These are phyloP conservation scores for Carassius gibelio DNA, from an alignment of 2,113 vertebrate genomes.

Conservation along the genomic window DNA sequence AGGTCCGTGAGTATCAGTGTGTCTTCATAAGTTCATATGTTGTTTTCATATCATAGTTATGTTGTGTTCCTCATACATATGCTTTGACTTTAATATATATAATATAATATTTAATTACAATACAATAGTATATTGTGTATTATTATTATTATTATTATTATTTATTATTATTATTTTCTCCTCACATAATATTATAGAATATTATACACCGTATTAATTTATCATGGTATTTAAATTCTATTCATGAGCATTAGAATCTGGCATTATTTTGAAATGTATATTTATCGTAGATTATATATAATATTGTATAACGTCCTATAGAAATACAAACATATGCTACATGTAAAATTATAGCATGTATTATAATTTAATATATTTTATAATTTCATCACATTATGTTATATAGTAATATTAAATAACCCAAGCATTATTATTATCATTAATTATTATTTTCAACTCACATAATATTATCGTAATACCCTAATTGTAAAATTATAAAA, in stretches of 20 bases:
- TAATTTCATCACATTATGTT: too few species aligned
- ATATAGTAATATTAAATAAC: too few species aligned
- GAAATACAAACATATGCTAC: neutral
- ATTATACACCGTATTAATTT: neutral
- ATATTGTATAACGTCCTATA: too few species aligned
- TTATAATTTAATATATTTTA: neutral
- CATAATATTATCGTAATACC: neutral
- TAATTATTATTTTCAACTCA: neutral
- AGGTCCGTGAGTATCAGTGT: slow-evolving; percentile 63
- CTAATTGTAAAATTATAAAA: neutral
- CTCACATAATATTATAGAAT: neutral
- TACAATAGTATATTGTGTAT: too few species aligned
- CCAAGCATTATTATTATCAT: neutral
- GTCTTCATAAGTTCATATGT: neutral
- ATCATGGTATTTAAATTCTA: too few species aligned
- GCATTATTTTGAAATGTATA: too few species aligned
- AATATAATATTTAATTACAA: too few species aligned
- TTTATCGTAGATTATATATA: too few species aligned
- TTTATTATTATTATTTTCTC: neutral
- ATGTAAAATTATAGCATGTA: neutral
- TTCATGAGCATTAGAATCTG: too few species aligned
- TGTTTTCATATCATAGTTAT: neutral
- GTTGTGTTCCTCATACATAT: too few species aligned
- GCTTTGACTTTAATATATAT: too few species aligned
- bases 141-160: neutral